Evolutionary conservation across 2,888 invertebrate genomes (phyloP).

Genomic region (Lasioglossum morio): DNA sequence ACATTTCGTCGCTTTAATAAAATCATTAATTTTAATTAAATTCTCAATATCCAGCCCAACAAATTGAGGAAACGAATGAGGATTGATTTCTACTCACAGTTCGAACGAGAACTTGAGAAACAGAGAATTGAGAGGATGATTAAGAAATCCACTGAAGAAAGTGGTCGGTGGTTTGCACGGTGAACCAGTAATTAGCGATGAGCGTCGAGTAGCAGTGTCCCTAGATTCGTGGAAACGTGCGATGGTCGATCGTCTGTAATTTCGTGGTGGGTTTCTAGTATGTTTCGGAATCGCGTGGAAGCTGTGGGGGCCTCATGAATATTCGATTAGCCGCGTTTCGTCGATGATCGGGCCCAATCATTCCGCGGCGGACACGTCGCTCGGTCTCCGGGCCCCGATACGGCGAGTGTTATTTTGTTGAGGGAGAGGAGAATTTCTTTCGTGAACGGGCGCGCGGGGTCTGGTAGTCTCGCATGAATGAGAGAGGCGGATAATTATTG

Average conservation of each 20-base stretch:
- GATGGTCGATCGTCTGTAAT: not conserved
- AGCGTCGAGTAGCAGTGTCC: not conserved
- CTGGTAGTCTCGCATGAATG: conserved; percentile 43
- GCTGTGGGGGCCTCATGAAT: conserved; percentile 30
- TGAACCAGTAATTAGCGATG: not conserved
- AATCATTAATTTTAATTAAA: too few relatives aligned
- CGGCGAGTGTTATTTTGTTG: conserved; percentile 51
- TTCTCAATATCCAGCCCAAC: too few relatives aligned
- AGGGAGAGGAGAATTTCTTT: conserved; percentile 38
- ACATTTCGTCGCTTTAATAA: too few relatives aligned
- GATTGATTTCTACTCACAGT: not conserved
- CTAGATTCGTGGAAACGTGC: not conserved
- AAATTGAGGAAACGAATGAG: too few relatives aligned
- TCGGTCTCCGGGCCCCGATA: not conserved
- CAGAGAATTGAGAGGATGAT: not conserved
- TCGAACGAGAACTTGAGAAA: not conserved
- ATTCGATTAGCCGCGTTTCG: conserved; percentile 43
- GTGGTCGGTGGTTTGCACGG: not conserved
- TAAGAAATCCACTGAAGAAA: not conserved
- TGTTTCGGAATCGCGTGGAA: conserved; percentile 3
- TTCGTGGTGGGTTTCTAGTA: conserved; percentile 13
- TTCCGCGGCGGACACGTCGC: conserved; percentile 21
- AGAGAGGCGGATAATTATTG: conserved; percentile 59
- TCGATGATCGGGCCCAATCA: conserved; percentile 43
- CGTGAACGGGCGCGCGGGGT: conserved; percentile 1